Conservation (phyloP, 2,888 invertebrate genomes). For the Linnaemya tessellans region DNA sequence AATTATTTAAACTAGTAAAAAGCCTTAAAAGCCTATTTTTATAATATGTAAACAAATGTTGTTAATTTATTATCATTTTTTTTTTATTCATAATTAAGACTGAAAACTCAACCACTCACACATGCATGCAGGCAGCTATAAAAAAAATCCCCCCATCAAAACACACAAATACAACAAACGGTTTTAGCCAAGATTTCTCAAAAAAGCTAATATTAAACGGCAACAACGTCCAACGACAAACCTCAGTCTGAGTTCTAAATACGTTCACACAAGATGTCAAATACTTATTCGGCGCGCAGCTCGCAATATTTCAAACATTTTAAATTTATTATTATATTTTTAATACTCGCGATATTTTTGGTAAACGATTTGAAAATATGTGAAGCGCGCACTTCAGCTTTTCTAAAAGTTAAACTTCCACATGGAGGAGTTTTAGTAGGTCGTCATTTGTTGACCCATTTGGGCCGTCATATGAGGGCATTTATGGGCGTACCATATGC, state of each 20-base stretch:
- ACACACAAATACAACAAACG: constrained; percentile 23
- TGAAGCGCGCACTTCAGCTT: constrained; percentile 79
- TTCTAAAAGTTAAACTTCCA: constrained; percentile 79
- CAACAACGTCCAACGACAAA: constrained; percentile 30
- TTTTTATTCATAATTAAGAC: constrained; percentile 13
- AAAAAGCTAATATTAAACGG: constrained; percentile 49
- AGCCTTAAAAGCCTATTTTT: constrained; percentile 17
- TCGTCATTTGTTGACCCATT: constrained; percentile 84
- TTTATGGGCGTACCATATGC: constrained; percentile 88
- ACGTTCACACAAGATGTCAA: constrained; percentile 62
- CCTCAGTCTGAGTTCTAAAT: constrained; percentile 69
- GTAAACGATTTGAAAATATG: constrained; percentile 47
- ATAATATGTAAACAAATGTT: constrained; percentile 26
- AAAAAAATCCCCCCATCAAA: not conserved
- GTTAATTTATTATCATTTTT: constrained; percentile 18
- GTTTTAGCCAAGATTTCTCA: constrained; percentile 52
- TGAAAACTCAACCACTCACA: not conserved
- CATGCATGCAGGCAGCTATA: not conserved
- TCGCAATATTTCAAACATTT: constrained; percentile 41
- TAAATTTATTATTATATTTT: constrained; percentile 48
- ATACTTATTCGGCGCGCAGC: constrained; percentile 6
- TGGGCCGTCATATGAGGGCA: constrained; percentile 85
- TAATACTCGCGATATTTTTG: constrained; percentile 28
- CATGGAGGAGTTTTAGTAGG: constrained; percentile 85
- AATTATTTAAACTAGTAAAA: not conserved